A percentile compares a stretch with the other conserved stretches of the same genome.
Evolutionary conservation across 2,797 vertebrate species (phyloP).

Genomic region (Acrossocheilus wenchowensis): DNA sequence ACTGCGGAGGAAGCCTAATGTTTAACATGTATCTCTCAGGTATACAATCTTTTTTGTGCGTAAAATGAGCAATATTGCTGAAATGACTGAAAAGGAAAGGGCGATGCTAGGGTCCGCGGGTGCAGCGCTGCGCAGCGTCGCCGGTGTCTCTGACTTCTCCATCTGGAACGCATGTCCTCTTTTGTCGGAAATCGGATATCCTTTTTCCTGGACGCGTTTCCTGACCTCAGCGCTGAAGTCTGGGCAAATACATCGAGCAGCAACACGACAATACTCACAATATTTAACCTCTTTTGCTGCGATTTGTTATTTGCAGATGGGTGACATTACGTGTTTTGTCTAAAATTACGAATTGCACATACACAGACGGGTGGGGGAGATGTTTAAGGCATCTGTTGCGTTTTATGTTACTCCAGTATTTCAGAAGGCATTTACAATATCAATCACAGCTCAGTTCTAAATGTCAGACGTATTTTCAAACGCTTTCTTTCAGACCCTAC

Average conservation of each 20-base stretch:
- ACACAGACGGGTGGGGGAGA: not conserved
- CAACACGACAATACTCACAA: constrained; percentile 25
- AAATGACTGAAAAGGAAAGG: constrained; percentile 31
- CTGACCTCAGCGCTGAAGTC: constrained; percentile 81
- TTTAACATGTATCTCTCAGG: constrained; percentile 99
- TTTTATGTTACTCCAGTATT: not conserved
- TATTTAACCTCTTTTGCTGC: constrained; percentile 25
- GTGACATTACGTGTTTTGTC: not conserved
- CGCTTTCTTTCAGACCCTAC: constrained; percentile 86
- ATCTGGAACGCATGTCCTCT: constrained; percentile 84
- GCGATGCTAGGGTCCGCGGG: constrained; percentile 47
- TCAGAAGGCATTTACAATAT: not conserved
- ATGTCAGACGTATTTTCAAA: constrained; percentile 26
- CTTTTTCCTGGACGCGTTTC: constrained; percentile 99
- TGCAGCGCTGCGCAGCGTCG: constrained; percentile 44
- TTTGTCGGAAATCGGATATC: constrained; percentile 98
- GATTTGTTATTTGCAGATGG: not conserved
- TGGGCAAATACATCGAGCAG: constrained; percentile 20
- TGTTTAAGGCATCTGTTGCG: not conserved
- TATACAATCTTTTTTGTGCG: constrained; percentile 68
- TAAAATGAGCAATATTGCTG: constrained; percentile 50
- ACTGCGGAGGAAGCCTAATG: constrained; percentile 92
- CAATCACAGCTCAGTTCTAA: not conserved
- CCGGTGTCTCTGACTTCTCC: constrained; percentile 67
- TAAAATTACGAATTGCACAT: not conserved